Evolutionary conservation across 2,888 invertebrate genomes (phyloP), one percentile per base, ranked within the genome.

Genomic region (Ormyrus rosae): DNA sequence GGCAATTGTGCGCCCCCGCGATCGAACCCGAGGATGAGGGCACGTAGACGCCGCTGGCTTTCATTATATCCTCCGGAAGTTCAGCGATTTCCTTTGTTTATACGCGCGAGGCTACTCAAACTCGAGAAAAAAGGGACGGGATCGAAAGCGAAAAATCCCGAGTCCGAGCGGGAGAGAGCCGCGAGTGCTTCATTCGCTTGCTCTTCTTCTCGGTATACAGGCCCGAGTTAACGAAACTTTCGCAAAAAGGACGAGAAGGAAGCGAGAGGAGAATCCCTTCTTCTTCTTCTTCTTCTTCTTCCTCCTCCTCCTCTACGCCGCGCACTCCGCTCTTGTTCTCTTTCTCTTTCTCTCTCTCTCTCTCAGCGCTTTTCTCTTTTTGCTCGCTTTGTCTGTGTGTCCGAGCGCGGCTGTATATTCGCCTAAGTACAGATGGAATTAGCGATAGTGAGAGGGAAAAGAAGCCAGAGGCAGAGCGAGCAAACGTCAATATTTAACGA

Each of bases 61-160:
- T 81, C 76, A 76, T 81, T 81, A 81, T 53, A 73, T 75, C 71
- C 70, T 48, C 48, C 61, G 67, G 61, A 78, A 79, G 81, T 81
- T 81, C 81, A 79, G 76, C 78, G 79, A 81, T 76, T 81, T 74
- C 76, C 81, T 79, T 81, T 81, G 81, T 79, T 81, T 81, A 81
- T 79, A 81, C 79, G 76, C 74, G 67, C 78, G 53, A 63, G 67
- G 71, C 78, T 74, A 61, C 70, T 74, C 60, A 74, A 78, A 74
- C 81, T 72, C 63, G 4, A 53, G 55, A 64, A 72, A 76, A 73
- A 80, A 80, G 13, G 34, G 56, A 55, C 46, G 70, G 64, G 63
- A 72, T 76, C 80, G 71, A 71, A 76, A 80, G 76, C 71, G 80
- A 76, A 76, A 80, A 80, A 80, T 76, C 55, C 61, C 45, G 50